Conservation (phyloP, 2,888 invertebrate genomes). For the Heliconius sara region DNA sequence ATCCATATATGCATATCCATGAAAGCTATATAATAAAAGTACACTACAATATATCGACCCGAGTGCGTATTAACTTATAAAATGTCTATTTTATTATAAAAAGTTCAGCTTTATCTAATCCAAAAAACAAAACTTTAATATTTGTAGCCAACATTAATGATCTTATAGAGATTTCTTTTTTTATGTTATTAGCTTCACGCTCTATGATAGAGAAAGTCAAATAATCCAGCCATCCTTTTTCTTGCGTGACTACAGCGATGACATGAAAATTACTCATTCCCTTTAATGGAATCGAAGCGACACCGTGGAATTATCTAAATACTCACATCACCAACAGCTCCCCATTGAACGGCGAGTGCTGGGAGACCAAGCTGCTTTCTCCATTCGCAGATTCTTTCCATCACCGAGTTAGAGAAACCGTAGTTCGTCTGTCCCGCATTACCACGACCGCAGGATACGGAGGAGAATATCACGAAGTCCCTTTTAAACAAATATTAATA, state of each 20-base stretch:
- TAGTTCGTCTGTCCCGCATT: constrained; percentile 96
- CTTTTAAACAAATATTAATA: constrained; percentile 57
- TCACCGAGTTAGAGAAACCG: constrained; percentile 94
- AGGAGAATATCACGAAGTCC: constrained; percentile 95
- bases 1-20: no score
- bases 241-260: no score
- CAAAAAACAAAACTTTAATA: no score
- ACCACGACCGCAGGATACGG: constrained; percentile 95
- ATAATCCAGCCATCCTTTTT: no score
- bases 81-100: background rate
- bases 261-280: no score
- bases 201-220: no score
- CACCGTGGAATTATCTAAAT: background rate
- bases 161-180: no score
- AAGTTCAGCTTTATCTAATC: background rate
- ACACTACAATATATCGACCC: no score
- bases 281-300: no score
- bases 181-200: no score
- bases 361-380: constrained; percentile 88
- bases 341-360: constrained; percentile 95
- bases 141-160: no score
- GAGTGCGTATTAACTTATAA: background rate
- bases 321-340: constrained; percentile 94
- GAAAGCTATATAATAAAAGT: no score
- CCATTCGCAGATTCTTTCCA: constrained; percentile 94